These are phyloP conservation scores for Trissolcus brochymenae DNA, from an alignment of 2,888 invertebrate species.

Conservation along the genomic window DNA sequence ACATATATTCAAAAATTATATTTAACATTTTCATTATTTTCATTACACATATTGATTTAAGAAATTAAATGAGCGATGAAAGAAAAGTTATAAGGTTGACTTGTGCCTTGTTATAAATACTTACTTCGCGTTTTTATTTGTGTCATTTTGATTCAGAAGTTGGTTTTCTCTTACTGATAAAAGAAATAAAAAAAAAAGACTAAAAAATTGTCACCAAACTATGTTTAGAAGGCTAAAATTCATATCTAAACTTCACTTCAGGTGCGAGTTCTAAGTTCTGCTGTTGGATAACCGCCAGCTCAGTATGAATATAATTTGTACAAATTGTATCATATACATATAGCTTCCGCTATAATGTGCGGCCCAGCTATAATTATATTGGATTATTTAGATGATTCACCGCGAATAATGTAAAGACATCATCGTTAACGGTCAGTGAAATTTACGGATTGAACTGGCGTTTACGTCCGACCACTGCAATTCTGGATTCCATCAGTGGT, in stretches of 20 bases:
- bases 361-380: slow-evolving; percentile 66
- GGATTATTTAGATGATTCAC: slow-evolving; percentile 55
- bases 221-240: slow-evolving; percentile 71
- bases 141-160: too few species aligned
- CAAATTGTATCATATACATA: slow-evolving; percentile 65
- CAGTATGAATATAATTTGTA: slow-evolving; percentile 63
- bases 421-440: slow-evolving; percentile 41
- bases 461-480: slow-evolving; percentile 28
- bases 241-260: slow-evolving; percentile 68
- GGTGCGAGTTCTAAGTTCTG: slow-evolving; percentile 63
- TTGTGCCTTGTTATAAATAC: too few species aligned
- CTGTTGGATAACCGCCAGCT: slow-evolving; percentile 71
- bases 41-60: too few species aligned
- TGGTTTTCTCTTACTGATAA: not conserved
- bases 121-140: too few species aligned
- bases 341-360: slow-evolving; percentile 59
- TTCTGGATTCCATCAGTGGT: slow-evolving; percentile 44
- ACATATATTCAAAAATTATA: not conserved
- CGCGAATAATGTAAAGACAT: slow-evolving; percentile 50
- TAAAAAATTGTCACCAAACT: slow-evolving; percentile 56
- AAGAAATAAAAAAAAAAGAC: not conserved
- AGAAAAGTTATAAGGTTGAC: too few species aligned
- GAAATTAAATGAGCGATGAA: not conserved
- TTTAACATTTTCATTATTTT: too few species aligned
- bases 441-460: slow-evolving; percentile 51